Conservation (phyloP, 1,140 invertebrate species). For the honey bee (Apis mellifera) region Amel_HAv3.1 CM009935.2:9164501-9165000, state of each 20-base stretch:
- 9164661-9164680: constrained; percentile 1
- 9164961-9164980: background rate
- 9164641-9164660: background rate
- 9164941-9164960: constrained; percentile 12
- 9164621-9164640: background rate
- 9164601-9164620: background rate
- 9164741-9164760: background rate
- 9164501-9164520: too few relatives aligned
- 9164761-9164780: background rate
- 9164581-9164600: background rate
- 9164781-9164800: background rate
- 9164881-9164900: background rate
- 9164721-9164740: constrained; percentile 21
- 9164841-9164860: too few relatives aligned
- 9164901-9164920: constrained; percentile 19
- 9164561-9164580: background rate
- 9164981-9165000: background rate
- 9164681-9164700: background rate
- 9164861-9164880: background rate
- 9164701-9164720: background rate
- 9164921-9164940: background rate
- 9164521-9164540: too few relatives aligned
- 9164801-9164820: background rate
- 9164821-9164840: background rate
- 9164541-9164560: background rate